These are phyloP conservation scores for Camarhynchus parvulus DNA, from an alignment of 2,113 vertebrate genomes.

Conservation along the genomic window DNA sequence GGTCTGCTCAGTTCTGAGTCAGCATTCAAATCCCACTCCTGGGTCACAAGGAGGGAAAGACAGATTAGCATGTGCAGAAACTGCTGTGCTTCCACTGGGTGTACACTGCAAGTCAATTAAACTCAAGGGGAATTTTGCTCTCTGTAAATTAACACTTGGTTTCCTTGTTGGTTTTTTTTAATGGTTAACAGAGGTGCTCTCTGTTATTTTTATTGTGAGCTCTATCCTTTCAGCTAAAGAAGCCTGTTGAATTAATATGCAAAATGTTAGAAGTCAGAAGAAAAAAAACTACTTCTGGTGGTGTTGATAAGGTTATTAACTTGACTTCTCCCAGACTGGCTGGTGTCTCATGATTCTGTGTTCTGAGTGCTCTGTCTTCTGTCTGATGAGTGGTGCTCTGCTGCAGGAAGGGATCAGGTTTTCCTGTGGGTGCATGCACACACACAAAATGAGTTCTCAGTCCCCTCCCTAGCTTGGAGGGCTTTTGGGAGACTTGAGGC, in stretches of 20 bases:
- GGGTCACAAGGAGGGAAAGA: background rate
- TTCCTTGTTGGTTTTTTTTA: background rate
- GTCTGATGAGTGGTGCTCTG: background rate
- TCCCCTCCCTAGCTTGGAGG: constrained; percentile 14
- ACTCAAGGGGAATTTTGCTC: background rate
- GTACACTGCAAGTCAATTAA: background rate
- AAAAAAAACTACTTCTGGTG: background rate
- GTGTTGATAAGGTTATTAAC: background rate
- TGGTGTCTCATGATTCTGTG: background rate
- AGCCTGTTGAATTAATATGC: background rate
- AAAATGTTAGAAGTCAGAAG: background rate
- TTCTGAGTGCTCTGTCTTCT: background rate
- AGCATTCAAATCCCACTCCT: background rate
- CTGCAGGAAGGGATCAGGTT: background rate
- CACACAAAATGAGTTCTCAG: background rate
- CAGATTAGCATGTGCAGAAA: background rate
- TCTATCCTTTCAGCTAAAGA: background rate
- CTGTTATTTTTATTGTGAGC: background rate
- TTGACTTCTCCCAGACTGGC: background rate
- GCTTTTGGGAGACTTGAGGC: background rate
- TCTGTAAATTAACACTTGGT: background rate
- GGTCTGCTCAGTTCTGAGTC: background rate
- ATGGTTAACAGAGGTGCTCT: background rate
- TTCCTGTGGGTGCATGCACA: background rate
- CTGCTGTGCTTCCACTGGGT: background rate